Evolutionary conservation across 2,888 invertebrate genomes (phyloP).

Genomic region (Linyphia triangularis): DNA sequence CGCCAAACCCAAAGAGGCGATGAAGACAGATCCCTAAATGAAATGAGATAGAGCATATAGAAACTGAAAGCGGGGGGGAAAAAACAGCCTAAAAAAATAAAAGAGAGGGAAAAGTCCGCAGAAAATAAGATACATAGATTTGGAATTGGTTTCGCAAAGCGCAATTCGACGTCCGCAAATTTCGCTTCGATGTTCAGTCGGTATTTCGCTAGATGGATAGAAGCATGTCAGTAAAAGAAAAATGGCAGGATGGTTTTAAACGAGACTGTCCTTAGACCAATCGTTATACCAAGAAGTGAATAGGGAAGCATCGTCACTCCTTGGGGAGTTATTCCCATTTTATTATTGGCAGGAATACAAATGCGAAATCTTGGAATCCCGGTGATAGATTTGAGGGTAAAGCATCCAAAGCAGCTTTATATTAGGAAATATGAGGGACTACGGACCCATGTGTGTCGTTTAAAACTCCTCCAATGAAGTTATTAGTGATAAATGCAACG

Average conservation of each 20-base stretch:
- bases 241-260: constrained; percentile 68
- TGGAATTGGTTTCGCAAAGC: constrained; percentile 70
- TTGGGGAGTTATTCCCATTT: constrained; percentile 56
- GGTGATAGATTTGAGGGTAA: constrained; percentile 63
- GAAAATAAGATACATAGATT: constrained; percentile 69
- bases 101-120: not conserved
- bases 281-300: constrained; percentile 34
- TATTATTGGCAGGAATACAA: constrained; percentile 72
- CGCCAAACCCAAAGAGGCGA: constrained; percentile 20
- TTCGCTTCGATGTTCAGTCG: constrained; percentile 62
- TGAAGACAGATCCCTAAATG: constrained; percentile 47
- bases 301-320: constrained; percentile 28
- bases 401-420: constrained; percentile 37
- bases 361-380: constrained; percentile 52
- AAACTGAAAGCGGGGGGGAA: not conserved
- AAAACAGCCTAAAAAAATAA: not conserved
- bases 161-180: constrained; percentile 75
- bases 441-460: constrained; percentile 66
- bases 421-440: constrained; percentile 65
- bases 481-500: constrained; percentile 24
- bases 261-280: constrained; percentile 8
- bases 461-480: constrained; percentile 41
- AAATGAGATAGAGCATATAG: constrained; percentile 35
- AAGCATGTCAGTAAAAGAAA: constrained; percentile 52
- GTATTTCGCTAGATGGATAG: constrained; percentile 45